phyloP scores from a whole-genome alignment of 2,797 vertebrate species.

The Peromyscus attwateri region DNA sequence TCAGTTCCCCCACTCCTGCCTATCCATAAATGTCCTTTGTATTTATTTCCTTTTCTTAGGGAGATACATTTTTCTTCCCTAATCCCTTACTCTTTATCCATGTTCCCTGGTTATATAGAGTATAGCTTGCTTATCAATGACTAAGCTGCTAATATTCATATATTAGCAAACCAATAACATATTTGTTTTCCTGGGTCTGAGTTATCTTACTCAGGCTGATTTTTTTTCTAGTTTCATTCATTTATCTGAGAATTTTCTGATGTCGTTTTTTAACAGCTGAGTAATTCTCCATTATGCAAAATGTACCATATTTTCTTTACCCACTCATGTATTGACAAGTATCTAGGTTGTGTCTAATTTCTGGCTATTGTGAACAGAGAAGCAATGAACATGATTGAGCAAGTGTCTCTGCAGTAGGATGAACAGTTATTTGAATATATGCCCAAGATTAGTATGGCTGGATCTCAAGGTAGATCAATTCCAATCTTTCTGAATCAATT shows the following conservation, averaged over 20 bases:
- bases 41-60: not conserved
- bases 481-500: not conserved
- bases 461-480: not conserved
- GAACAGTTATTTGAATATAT: not conserved
- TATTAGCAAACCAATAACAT: not conserved
- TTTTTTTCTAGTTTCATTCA: not conserved
- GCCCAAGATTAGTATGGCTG: not conserved
- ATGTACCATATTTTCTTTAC: not conserved
- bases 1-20: not conserved
- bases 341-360: not conserved
- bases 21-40: not conserved
- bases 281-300: not conserved
- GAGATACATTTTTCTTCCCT: not conserved
- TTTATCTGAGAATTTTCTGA: not conserved
- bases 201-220: not conserved
- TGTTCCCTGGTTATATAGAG: not conserved
- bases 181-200: not conserved
- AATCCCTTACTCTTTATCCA: not conserved
- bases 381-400: not conserved
- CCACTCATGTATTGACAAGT: not conserved
- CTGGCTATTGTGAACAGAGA: not conserved
- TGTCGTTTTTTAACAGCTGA: not conserved
- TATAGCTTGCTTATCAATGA: not conserved
- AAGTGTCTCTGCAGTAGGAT: not conserved
- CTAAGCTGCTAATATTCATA: not conserved